A percentile compares a stretch with the other conserved stretches of the same genome.
Evolutionary conservation across 1,140 invertebrate genomes (phyloP).

Genomic region (Leguminivora glycinivorella): DNA sequence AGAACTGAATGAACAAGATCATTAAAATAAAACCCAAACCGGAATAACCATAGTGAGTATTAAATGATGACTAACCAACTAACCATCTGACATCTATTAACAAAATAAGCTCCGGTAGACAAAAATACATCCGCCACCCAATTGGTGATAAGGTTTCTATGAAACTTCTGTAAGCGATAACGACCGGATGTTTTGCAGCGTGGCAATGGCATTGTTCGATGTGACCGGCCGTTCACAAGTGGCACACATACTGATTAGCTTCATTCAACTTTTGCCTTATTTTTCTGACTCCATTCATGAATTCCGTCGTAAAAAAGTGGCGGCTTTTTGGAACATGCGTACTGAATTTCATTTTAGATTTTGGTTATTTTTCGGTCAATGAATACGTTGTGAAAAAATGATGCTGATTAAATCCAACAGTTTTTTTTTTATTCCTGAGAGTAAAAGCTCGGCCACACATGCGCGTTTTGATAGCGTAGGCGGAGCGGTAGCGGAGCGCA

Average conservation of each 20-base stretch:
- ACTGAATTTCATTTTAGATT: background rate
- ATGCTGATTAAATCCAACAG: too few species aligned
- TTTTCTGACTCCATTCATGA: constrained; percentile 2
- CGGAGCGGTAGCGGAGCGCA: too few species aligned
- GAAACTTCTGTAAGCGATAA: constrained; percentile 59
- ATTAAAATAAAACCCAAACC: background rate
- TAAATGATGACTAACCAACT: background rate
- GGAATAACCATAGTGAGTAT: background rate
- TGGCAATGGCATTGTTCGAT: constrained; percentile 58
- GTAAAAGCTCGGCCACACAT: too few species aligned
- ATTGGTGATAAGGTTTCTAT: constrained; percentile 39
- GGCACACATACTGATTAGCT: constrained; percentile 17
- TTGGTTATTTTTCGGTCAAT: background rate
- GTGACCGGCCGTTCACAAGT: constrained; percentile 35
- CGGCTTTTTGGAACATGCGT: background rate
- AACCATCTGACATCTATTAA: background rate
- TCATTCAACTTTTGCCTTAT: constrained; percentile 19
- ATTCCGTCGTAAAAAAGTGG: background rate
- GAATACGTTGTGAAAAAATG: background rate
- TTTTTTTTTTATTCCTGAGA: too few species aligned
- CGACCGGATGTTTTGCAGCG: constrained; percentile 66
- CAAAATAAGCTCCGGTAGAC: constrained; percentile 15
- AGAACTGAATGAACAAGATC: background rate
- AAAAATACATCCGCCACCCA: constrained; percentile 17
- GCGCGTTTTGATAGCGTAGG: too few species aligned